Base-by-base conservation (phyloP, 2,888 invertebrate species). In the Cheilosia impressa region DNA sequence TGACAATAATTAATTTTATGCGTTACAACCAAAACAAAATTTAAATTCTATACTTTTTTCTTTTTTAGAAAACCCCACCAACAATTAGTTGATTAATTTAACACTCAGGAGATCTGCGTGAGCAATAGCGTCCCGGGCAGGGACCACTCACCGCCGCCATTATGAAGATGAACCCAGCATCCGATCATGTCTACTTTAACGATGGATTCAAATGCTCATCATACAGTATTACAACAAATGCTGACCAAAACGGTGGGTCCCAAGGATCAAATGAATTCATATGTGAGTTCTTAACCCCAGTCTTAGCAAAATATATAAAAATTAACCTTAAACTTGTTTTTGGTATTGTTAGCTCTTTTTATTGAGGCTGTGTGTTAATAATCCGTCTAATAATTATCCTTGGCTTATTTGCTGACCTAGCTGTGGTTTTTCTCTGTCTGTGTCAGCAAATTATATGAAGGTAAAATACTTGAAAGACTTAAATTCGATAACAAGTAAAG, bases 251-350 rank as follows among this genome's bases (percentile, higher is more conserved):
- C 84, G 91, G 91, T 66, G 93, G 92, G 73, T 91, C 93, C 65
- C 93, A 93, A 89, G 95, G 94, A 87, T 95, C 95, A 88, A 94
- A 94, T 88, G 94, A 95, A 88, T 92, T 92, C 87, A 92, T 92
- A 89, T 89, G 93, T 93, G 89, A 92, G 93, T 91, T 82, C 68
- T 31, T 69, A 62, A 62, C 34, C 34, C 43, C 62, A 27, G 13
- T 57, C 17, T 47, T 19, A 45, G 15, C 9, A 45, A 57, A 27
- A 6, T 2, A 17, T n/a, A n/a, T 43, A 17, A 7, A 27, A 15
- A 15, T 15, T 24, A 22, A 13, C 4, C 22, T 1, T 31, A 0
- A 10, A 10, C 6, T 6, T n/a, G n/a, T 10, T 0, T 52, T 24
- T 5, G 9, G 10, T 38, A 13, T 38, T 13, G 0, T 13, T 1